Evolutionary conservation across 2,797 vertebrate genomes (phyloP).

Genomic region (Miichthys miiuy): DNA sequence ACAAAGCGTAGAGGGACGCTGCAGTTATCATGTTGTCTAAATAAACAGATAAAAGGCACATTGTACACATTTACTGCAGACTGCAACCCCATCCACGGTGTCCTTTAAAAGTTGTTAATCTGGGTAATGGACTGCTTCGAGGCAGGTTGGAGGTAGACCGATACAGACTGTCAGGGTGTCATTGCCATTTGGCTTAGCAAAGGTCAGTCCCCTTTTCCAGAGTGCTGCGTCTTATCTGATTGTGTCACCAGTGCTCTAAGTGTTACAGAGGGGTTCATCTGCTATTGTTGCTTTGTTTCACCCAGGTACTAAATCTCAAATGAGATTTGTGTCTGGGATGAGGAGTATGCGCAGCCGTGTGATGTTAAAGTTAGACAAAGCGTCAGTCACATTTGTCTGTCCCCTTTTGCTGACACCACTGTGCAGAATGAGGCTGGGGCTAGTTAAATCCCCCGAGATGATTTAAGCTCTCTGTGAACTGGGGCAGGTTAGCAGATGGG

Average conservation of each 20-base stretch:
- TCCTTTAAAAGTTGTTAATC: too few relatives aligned
- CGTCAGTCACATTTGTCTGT: background rate
- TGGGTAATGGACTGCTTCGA: too few relatives aligned
- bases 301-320: background rate
- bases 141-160: too few relatives aligned
- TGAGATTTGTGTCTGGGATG: background rate
- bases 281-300: background rate
- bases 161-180: too few relatives aligned
- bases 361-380: background rate
- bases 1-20: too few relatives aligned
- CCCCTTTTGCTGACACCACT: constrained; percentile 19
- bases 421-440: constrained; percentile 39
- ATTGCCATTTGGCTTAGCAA: background rate
- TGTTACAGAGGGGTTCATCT: background rate
- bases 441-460: constrained; percentile 48
- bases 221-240: background rate
- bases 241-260: background rate
- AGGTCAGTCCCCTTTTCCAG: background rate
- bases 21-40: too few relatives aligned
- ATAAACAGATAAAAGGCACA: too few relatives aligned
- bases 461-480: constrained; percentile 48
- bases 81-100: too few relatives aligned
- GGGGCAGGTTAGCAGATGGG: constrained; percentile 36
- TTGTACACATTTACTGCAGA: too few relatives aligned
- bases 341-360: background rate